Base-by-base conservation (phyloP, 2,888 invertebrate genomes). In the Drosophila koepferae region DNA sequence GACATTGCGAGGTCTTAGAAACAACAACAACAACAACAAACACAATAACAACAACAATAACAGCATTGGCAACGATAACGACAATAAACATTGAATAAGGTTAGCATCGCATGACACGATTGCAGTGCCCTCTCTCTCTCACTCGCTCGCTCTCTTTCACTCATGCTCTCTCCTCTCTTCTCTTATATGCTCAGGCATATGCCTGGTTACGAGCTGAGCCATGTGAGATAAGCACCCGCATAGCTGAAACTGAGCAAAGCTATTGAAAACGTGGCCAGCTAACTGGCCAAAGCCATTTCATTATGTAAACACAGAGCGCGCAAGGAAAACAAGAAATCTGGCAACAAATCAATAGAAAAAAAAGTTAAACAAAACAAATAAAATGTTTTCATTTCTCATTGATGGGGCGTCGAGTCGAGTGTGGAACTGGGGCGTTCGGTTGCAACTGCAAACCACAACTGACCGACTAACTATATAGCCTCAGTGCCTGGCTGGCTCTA, bases 291-390 rank as follows among this genome's bases (percentile, higher is more conserved):
- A 59, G 63, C 89, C 89, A 86, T 79, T 86, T 84, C 83, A 82
- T 86, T 86, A 86, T 86, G 76, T 86, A 86, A 86, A 89, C 88
- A 71, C 65, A 67, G 20, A 34, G 40, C 31, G 40, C 20, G 89
- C 85, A 89, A 89, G 89, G 86, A 84, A 87, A 85, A 89, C 85
- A 84, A 85, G 82, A 85, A 85, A 89, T 87, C 80, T 89, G 83
- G 89, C 88, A 41, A 87, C 90, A 88, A 86, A 86, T 86, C 86
- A 87, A 89, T 86, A 85, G 86, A 81, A 86, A n/a, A 14, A 75
- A 23, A 23, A 55, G 16, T 20, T n/a, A 68, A 34, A 58, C 18
- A 58, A 58, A 44, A 34, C 31, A 67, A 55, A 65, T 40, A 64
- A 77, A 63, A 56, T 70, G 63, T 76, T 81, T 83, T 64, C 64